phyloP scores from a whole-genome alignment of 2,797 vertebrate genomes.

The Gymnodraco acuticeps region DNA sequence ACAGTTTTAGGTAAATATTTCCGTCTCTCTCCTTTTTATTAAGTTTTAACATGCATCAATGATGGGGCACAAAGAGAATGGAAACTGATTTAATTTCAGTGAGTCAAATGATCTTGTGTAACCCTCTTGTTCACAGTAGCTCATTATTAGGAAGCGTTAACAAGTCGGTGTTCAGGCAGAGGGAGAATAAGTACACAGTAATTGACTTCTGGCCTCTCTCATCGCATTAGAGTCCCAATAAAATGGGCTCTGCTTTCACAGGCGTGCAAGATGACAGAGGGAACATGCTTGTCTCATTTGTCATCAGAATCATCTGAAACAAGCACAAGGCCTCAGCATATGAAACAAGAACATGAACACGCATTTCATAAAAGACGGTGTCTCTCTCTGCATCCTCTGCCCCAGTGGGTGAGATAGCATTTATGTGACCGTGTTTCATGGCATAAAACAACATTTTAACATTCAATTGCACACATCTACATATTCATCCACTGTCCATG shows the following conservation, averaged over 20 bases:
- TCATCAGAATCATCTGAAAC: conserved; percentile 67
- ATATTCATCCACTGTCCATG: conserved; percentile 36
- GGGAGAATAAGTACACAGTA: conserved; percentile 80
- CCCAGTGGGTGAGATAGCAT: conserved; percentile 44
- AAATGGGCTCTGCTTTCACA: conserved; percentile 71
- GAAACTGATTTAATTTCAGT: conserved; percentile 60
- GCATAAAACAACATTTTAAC: conserved; percentile 68
- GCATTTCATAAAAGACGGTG: conserved; percentile 50
- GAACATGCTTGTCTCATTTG: conserved; percentile 70
- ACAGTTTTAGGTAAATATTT: conserved; percentile 37
- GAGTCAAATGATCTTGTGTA: conserved; percentile 51
- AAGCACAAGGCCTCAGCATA: conserved; percentile 51
- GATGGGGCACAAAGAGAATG: conserved; percentile 40
- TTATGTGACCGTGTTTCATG: conserved; percentile 61
- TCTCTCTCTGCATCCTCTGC: conserved; percentile 42
- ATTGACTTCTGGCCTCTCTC: conserved; percentile 81
- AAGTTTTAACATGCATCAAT: conserved; percentile 23
- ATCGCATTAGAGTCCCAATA: conserved; percentile 71
- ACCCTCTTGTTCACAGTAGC: conserved; percentile 60
- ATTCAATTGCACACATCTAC: conserved; percentile 59
- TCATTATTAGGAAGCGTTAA: conserved; percentile 80
- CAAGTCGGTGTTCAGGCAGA: conserved; percentile 72
- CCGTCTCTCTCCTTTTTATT: conserved; percentile 50
- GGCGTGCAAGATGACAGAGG: conserved; percentile 57
- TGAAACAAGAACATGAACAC: conserved; percentile 64